These are phyloP conservation scores for Harpagifer antarcticus DNA, from an alignment of 2,797 vertebrate genomes.

Conservation along the genomic window DNA sequence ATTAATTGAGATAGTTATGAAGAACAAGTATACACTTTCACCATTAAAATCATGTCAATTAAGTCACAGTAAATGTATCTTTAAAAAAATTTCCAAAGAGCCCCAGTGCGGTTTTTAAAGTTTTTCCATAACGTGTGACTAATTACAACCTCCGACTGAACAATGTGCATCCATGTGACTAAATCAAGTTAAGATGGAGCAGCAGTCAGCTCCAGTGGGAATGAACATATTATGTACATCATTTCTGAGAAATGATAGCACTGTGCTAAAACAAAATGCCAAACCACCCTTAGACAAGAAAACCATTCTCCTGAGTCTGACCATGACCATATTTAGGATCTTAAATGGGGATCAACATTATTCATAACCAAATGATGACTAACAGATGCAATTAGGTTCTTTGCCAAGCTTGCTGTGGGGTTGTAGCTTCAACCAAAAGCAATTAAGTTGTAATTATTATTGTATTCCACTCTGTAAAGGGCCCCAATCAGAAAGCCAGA, in stretches of 20 bases:
- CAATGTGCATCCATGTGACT: conserved; percentile 35
- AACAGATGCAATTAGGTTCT: conserved; percentile 22
- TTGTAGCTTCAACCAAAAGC: conserved; percentile 30
- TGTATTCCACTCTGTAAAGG: neutral
- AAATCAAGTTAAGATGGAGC: conserved; percentile 36
- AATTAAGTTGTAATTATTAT: conserved; percentile 24
- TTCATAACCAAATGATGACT: conserved; percentile 20
- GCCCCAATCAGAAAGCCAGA: conserved; percentile 12
- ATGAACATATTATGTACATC: conserved; percentile 15
- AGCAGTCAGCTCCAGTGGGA: conserved; percentile 12
- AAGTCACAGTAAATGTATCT: neutral
- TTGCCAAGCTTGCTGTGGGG: conserved; percentile 17
- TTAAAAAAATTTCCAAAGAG: neutral
- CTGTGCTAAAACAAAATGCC: conserved; percentile 6
- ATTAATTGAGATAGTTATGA: neutral
- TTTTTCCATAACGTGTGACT: conserved; percentile 26
- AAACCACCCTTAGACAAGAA: neutral
- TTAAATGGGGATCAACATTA: neutral
- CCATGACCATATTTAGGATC: conserved; percentile 1
- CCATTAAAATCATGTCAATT: neutral
- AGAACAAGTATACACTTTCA: neutral
- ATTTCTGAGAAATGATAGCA: conserved; percentile 13
- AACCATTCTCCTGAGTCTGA: neutral
- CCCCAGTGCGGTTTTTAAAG: conserved; percentile 8
- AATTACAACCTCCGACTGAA: conserved; percentile 40